Percentiles rank a stretch among this genome's conserved stretches.
phyloP scores from a whole-genome alignment of 2,113 vertebrate species.

The Chloropsis hardwickii region DNA sequence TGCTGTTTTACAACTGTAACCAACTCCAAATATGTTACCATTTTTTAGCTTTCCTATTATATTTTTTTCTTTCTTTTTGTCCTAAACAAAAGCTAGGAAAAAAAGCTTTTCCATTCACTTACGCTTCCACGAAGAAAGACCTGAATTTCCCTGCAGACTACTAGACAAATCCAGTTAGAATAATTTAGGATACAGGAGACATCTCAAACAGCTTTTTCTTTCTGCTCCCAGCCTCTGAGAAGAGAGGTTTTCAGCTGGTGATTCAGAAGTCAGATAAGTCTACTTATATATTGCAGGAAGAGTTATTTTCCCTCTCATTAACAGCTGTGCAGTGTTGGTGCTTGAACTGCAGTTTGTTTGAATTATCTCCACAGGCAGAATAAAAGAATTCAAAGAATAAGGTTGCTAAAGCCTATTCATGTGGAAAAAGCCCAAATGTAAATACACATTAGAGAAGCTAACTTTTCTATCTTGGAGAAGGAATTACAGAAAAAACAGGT shows the following conservation, averaged over 20 bases:
- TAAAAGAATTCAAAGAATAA: not conserved
- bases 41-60: not conserved
- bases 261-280: not conserved
- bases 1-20: not conserved
- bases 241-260: not conserved
- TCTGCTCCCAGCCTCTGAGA: not conserved
- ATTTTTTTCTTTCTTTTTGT: not conserved
- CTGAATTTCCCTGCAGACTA: not conserved
- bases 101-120: not conserved
- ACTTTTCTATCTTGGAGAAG: not conserved
- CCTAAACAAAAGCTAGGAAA: not conserved
- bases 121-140: not conserved
- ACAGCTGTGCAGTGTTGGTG: not conserved
- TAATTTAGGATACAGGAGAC: not conserved
- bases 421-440: not conserved
- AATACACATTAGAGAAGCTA: not conserved
- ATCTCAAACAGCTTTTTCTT: not conserved
- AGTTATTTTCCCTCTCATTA: not conserved
- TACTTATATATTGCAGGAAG: not conserved
- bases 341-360: not conserved
- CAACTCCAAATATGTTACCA: not conserved
- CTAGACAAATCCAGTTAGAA: not conserved
- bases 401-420: not conserved
- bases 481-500: not conserved
- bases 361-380: not conserved